phyloP scores from a whole-genome alignment of 1,140 invertebrate genomes.

The Diorhabda elongata region DNA sequence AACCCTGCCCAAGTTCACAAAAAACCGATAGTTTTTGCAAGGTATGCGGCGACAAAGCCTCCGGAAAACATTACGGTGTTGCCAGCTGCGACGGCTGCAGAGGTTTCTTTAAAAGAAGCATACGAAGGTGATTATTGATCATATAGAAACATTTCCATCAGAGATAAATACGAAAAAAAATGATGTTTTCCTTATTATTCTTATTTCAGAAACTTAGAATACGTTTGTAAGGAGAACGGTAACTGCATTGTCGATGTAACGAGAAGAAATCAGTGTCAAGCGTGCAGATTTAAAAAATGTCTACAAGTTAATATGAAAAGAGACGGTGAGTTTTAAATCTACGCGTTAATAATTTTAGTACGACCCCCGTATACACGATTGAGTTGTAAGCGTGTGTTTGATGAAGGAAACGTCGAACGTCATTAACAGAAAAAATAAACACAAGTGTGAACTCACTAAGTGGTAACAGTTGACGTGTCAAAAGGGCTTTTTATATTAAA shows the following conservation, averaged over 20 bases:
- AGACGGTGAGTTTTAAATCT: slow-evolving; percentile 67
- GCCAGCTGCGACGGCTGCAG: slow-evolving; percentile 84
- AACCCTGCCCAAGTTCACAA: slow-evolving; percentile 14
- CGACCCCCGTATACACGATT: too few species aligned
- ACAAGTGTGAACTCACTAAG: neutral
- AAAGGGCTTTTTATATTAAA: slow-evolving; percentile 18
- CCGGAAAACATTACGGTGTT: slow-evolving; percentile 91
- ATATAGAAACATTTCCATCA: neutral
- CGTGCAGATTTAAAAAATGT: slow-evolving; percentile 90
- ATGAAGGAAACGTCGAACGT: neutral
- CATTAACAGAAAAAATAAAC: slow-evolving; percentile 3
- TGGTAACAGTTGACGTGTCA: slow-evolving; percentile 4
- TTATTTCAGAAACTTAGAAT: slow-evolving; percentile 74
- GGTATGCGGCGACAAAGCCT: slow-evolving; percentile 86
- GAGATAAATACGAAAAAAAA: neutral
- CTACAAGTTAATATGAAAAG: slow-evolving; percentile 91
- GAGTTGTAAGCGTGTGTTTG: too few species aligned
- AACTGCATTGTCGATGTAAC: slow-evolving; percentile 88
- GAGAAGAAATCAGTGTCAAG: slow-evolving; percentile 90
- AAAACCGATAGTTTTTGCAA: slow-evolving; percentile 41
- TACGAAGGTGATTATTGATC: slow-evolving; percentile 61
- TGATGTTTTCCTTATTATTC: neutral
- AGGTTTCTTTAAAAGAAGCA: slow-evolving; percentile 89
- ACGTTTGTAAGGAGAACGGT: slow-evolving; percentile 88
- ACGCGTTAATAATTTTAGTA: too few species aligned